Conservation (phyloP, 37 sponge, comb jelly and placozoan species). For the Geodia barretti region DNA sequence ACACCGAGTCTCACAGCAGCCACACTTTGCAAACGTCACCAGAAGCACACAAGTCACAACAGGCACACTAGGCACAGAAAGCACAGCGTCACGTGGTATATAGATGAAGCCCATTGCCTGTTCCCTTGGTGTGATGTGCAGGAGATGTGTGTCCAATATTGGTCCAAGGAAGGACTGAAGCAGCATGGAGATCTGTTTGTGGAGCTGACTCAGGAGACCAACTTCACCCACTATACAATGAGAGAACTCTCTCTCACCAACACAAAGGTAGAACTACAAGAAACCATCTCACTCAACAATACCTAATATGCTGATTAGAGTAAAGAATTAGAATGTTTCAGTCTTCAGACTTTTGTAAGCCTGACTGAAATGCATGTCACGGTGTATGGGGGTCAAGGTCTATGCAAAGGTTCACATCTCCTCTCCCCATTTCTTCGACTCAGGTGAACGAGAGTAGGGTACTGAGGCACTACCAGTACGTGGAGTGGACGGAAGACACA, state of each 20-base stretch:
- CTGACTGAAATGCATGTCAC: too few species aligned
- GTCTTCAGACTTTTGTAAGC: too few species aligned
- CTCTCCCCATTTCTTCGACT: too few species aligned
- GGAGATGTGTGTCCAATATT: slow-evolving; percentile 71
- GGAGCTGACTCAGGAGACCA: slow-evolving; percentile 34
- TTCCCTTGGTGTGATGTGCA: too few species aligned
- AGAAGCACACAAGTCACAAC: background rate
- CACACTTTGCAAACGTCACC: background rate
- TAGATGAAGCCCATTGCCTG: too few species aligned
- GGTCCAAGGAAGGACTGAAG: slow-evolving; percentile 63
- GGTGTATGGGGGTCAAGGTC: too few species aligned
- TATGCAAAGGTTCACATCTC: too few species aligned
- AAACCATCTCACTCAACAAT: too few species aligned
- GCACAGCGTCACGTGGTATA: background rate
- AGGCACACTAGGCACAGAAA: background rate
- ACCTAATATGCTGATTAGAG: too few species aligned
- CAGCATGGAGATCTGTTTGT: slow-evolving; percentile 77
- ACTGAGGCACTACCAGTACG: slow-evolving; percentile 73
- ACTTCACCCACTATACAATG: slow-evolving; percentile 45
- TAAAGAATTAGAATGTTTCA: too few species aligned
- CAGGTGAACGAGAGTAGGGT: slow-evolving; percentile 57
- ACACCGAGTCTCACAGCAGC: too few species aligned
- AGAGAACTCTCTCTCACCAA: slow-evolving; percentile 72
- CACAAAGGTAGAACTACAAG: slow-evolving; percentile 51
- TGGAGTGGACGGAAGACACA: slow-evolving; percentile 60